A percentile compares a stretch with the other conserved stretches of the same genome.
Evolutionary conservation across 2,888 invertebrate genomes (phyloP).

Genomic region (Noctua fimbriata): DNA sequence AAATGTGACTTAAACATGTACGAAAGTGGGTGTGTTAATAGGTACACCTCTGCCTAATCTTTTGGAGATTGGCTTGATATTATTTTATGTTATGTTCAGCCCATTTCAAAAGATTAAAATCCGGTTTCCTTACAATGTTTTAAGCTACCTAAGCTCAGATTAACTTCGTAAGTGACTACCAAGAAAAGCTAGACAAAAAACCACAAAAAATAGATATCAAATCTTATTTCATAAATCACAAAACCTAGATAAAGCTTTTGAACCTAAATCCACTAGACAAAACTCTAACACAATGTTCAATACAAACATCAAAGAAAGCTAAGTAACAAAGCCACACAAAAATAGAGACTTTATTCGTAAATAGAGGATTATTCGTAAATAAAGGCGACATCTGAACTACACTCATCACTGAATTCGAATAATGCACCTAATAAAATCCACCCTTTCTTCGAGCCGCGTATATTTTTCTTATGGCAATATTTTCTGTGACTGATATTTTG

Average conservation of each 20-base stretch:
- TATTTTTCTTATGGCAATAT: constrained; percentile 43
- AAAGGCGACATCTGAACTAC: constrained; percentile 64
- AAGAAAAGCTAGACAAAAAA: not conserved
- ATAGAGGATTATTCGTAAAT: constrained; percentile 55
- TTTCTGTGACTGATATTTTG: constrained; percentile 36
- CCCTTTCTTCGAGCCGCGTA: constrained; percentile 18
- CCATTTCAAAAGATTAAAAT: not conserved
- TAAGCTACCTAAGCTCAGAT: not conserved
- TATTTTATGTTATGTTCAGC: not conserved
- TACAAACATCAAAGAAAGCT: constrained; percentile 16
- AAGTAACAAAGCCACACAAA: constrained; percentile 31
- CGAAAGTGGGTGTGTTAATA: not conserved
- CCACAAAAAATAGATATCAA: not conserved
- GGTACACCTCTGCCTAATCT: not conserved
- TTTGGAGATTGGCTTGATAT: not conserved
- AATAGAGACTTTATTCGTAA: constrained; percentile 32
- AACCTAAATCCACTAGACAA: constrained; percentile 14
- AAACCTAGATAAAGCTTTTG: constrained; percentile 9
- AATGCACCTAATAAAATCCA: constrained; percentile 70
- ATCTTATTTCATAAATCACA: constrained; percentile 2
- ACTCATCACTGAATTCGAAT: constrained; percentile 71
- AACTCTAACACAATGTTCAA: constrained; percentile 2
- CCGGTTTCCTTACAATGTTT: not conserved
- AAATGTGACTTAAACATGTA: not conserved
- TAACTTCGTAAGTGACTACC: not conserved